A percentile compares a stretch with the other conserved stretches of the same genome.
phyloP scores from a whole-genome alignment of 2,113 vertebrate genomes.

The Nothoprocta perdicaria region DNA sequence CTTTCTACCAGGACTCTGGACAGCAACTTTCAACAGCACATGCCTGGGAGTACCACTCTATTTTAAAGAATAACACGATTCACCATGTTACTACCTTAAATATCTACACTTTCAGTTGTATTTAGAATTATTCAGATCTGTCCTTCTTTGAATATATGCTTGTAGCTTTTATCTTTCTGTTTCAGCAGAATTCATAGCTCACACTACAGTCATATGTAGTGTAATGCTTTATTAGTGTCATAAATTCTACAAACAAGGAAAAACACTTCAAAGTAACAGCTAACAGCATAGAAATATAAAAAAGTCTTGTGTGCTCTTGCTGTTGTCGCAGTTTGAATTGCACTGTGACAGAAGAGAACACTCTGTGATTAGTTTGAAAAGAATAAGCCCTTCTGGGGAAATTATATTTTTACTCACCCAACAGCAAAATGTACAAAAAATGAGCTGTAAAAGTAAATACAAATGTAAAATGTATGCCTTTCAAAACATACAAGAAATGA shows the following conservation, averaged over 20 bases:
- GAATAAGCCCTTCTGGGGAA: background rate
- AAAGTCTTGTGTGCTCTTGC: background rate
- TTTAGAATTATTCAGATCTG: background rate
- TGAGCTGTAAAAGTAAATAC: background rate
- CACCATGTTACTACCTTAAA: background rate
- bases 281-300: background rate
- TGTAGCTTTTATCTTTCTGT: constrained; percentile 35
- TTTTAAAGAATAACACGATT: background rate
- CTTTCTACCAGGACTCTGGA: background rate
- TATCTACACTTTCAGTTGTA: background rate
- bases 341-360: background rate
- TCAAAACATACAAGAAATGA: background rate
- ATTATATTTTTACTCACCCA: background rate
- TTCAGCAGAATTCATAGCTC: background rate
- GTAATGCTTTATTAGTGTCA: constrained; percentile 34
- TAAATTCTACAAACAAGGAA: constrained; percentile 40
- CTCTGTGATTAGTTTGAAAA: constrained; percentile 16
- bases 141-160: background rate
- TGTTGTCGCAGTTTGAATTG: constrained; percentile 7
- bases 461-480: background rate
- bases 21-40: background rate
- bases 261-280: constrained; percentile 26
- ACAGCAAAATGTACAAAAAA: background rate
- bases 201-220: background rate
- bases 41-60: background rate